These are phyloP conservation scores for Cydia splendana DNA, from an alignment of 1,140 invertebrate genomes.

Conservation along the genomic window DNA sequence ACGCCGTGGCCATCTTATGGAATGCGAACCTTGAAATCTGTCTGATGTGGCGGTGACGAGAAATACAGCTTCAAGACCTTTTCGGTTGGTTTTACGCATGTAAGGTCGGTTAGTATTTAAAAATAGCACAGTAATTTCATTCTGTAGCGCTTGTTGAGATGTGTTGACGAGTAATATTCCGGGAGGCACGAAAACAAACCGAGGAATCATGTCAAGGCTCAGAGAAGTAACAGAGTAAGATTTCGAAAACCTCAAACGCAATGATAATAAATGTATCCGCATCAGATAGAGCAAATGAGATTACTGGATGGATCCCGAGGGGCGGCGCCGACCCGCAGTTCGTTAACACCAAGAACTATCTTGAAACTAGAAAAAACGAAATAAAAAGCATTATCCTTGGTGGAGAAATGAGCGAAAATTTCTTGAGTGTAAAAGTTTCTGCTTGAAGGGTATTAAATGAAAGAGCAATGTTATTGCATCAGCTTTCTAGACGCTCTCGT, in stretches of 20 bases:
- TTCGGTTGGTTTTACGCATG: conserved; percentile 32
- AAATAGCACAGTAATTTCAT: conserved; percentile 48
- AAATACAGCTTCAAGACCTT: background rate
- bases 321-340: conserved; percentile 1
- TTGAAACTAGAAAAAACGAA: conserved; percentile 20
- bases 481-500: background rate
- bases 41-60: conserved; percentile 52
- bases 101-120: conserved; percentile 46
- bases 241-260: conserved; percentile 8
- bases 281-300: conserved; percentile 26
- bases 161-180: conserved; percentile 48
- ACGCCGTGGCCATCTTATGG: conserved; percentile 66
- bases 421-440: conserved; percentile 24
- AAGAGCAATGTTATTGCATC: conserved; percentile 23
- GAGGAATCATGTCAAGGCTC: conserved; percentile 60
- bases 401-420: conserved; percentile 21
- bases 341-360: conserved; percentile 20
- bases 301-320: conserved; percentile 17
- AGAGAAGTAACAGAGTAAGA: conserved; percentile 42
- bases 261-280: conserved; percentile 24
- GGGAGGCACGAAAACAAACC: conserved; percentile 50
- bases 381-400: conserved; percentile 8
- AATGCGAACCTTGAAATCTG: conserved; percentile 67
- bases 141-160: conserved; percentile 36
- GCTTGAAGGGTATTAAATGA: conserved; percentile 23